Evolutionary conservation across 2,113 vertebrate genomes (phyloP), one percentile per base, ranked within the genome.

Genomic region (Pseudopipra pipra): DNA sequence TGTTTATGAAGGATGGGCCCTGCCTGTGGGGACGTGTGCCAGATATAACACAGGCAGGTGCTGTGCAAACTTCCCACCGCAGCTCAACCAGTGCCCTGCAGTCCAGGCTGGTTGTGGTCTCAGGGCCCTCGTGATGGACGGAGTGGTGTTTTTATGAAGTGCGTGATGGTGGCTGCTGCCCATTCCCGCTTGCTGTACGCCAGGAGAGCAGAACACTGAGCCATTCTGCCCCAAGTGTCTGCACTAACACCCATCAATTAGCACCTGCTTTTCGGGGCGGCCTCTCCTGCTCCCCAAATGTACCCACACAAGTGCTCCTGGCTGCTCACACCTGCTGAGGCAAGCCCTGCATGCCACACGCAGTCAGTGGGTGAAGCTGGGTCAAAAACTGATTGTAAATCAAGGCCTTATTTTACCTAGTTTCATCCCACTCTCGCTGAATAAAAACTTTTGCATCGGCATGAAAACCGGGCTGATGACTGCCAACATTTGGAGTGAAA

Each of bases 181-280:
- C 1, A 0, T 37, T 85, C 63, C 46, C 14, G 1, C 74, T 89
- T 1, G 1, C 87, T 6, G 3, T 30, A 2, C 0, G 5, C 85
- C 7, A 8, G 92, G 55, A 75, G 44, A 65, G 51, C 54, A 63
- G 92, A 94, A 96, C 96, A 93, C 79, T 90, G 83, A 65, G 46
- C 79, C 83, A 39, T 96, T 97, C 86, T 97, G 88, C 83, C 67
- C 39, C 1, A 0, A 59, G 27, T 2, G 31, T 37, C 85, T 84
- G 65, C 73, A 52, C 90, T 89, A 95, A 95, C 90, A 70, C 80
- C 24, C 54, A 37, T 95, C 95, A 95, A 96, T 96, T 96, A 96
- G 90, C 95, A 94, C 93, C 92, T 90, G 88, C 93, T 95, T 95
- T 65, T 35, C 13, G 3, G 76, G 65, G 39, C 46, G 0, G 66